Conservation (phyloP, 2,888 invertebrate genomes). For the Mimumesa dahlbomi region DNA sequence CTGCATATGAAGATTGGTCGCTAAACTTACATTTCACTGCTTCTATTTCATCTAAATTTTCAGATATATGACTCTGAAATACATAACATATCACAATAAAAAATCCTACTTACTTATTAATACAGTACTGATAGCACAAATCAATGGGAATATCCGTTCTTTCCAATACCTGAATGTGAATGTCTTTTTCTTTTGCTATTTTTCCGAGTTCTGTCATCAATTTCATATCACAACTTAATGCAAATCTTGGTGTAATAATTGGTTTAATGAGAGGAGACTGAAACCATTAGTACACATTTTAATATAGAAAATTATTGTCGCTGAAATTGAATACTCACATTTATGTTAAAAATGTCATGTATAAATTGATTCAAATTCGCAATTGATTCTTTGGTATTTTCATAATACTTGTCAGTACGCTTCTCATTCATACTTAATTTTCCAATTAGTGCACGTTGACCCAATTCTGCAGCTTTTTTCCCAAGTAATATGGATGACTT, state of each 20-base stretch:
- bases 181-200: constrained; percentile 85
- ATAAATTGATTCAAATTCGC: constrained; percentile 85
- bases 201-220: constrained; percentile 86
- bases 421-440: constrained; percentile 90
- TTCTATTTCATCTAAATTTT: constrained; percentile 88
- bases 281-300: constrained; percentile 66
- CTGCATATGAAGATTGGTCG: constrained; percentile 84
- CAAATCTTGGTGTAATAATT: constrained; percentile 92
- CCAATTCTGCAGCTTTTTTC: constrained; percentile 84
- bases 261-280: constrained; percentile 88
- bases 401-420: constrained; percentile 84
- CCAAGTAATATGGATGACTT: constrained; percentile 88
- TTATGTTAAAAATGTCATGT: constrained; percentile 71
- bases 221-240: constrained; percentile 88
- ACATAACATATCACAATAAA: too few relatives aligned
- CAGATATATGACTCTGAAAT: constrained; percentile 91
- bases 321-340: constrained; percentile 19
- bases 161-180: constrained; percentile 87
- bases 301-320: background rate
- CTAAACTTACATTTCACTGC: constrained; percentile 84
- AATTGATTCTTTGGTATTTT: constrained; percentile 84
- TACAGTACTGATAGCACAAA: background rate
- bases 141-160: background rate
- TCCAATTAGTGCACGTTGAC: constrained; percentile 92
- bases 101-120: background rate